Evolutionary conservation across 2,888 invertebrate genomes (phyloP).

Genomic region (Dicyrtoma fusca): DNA sequence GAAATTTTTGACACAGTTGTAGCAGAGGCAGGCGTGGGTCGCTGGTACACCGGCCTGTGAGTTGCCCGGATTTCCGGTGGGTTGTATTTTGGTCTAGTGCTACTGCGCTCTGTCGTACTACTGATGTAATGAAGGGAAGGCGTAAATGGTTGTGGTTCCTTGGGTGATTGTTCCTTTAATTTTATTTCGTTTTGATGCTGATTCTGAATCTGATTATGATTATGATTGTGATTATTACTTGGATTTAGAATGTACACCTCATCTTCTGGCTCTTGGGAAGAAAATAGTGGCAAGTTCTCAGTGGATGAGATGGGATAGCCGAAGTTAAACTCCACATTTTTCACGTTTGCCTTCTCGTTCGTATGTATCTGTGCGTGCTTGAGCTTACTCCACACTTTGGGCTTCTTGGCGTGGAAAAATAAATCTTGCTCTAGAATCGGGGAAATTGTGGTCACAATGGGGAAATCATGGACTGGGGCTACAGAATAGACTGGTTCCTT

Average conservation of each 20-base stretch:
- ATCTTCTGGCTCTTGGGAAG: background rate
- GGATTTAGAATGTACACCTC: too few relatives aligned
- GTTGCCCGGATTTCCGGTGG: slow-evolving; percentile 24
- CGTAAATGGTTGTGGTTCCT: background rate
- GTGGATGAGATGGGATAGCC: slow-evolving; percentile 18
- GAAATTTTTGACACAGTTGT: background rate
- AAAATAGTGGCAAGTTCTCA: background rate
- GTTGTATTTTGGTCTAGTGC: background rate
- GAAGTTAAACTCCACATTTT: slow-evolving; percentile 1
- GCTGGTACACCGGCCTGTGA: slow-evolving; percentile 23
- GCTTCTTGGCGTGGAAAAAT: slow-evolving; percentile 6
- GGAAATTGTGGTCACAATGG: slow-evolving; percentile 29
- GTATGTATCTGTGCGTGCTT: background rate
- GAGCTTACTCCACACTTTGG: slow-evolving; percentile 29
- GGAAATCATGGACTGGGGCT: slow-evolving; percentile 40
- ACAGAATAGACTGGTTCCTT: slow-evolving; percentile 20
- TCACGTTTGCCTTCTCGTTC: background rate
- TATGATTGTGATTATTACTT: background rate
- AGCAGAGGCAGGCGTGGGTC: background rate
- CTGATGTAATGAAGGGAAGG: background rate
- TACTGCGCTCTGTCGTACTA: too few relatives aligned
- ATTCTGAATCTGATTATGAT: background rate
- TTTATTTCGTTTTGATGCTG: background rate
- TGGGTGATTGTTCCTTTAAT: background rate
- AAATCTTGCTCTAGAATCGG: slow-evolving; percentile 40